Conservation (phyloP, 2,888 invertebrate species). For the Galeruca laticollis region DNA sequence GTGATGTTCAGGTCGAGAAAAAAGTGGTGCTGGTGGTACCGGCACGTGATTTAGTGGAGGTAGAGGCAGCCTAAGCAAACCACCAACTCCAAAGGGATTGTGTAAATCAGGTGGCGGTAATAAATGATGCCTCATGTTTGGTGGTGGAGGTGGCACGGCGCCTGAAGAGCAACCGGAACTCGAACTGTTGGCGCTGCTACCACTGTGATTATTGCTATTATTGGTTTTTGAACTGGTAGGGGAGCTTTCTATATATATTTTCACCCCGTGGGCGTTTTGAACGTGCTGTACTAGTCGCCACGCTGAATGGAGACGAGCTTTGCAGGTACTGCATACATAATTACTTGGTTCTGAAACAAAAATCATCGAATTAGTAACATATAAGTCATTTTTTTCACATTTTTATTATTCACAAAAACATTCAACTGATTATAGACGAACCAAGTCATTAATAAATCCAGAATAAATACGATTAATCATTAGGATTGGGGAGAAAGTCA, state of each 20-base stretch:
- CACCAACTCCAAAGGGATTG: conserved; percentile 80
- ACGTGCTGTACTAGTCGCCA: conserved; percentile 96
- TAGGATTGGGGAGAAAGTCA: too few species aligned
- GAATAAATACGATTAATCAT: too few species aligned
- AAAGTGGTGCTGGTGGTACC: conserved; percentile 80
- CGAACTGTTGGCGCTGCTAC: conserved; percentile 68
- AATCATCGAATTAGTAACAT: conserved; percentile 18
- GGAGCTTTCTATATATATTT: conserved; percentile 85
- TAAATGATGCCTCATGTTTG: conserved; percentile 76
- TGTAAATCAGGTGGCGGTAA: conserved; percentile 81
- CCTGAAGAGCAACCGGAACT: conserved; percentile 70
- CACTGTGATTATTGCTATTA: conserved; percentile 70
- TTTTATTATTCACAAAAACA: too few species aligned
- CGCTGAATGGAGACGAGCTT: conserved; percentile 90
- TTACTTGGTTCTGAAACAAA: conserved; percentile 89
- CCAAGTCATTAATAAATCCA: too few species aligned
- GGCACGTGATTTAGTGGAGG: conserved; percentile 78
- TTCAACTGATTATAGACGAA: too few species aligned
- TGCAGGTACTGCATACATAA: conserved; percentile 95
- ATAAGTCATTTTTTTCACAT: too few species aligned
- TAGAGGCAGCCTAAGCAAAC: conserved; percentile 81
- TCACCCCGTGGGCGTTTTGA: conserved; percentile 93
- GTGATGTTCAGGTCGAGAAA: conserved; percentile 84
- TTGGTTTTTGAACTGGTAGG: conserved; percentile 64
- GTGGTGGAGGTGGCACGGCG: conserved; percentile 72